Evolutionary conservation across 2,888 invertebrate genomes (phyloP).

Genomic region (Rotaria magnacalcarata): DNA sequence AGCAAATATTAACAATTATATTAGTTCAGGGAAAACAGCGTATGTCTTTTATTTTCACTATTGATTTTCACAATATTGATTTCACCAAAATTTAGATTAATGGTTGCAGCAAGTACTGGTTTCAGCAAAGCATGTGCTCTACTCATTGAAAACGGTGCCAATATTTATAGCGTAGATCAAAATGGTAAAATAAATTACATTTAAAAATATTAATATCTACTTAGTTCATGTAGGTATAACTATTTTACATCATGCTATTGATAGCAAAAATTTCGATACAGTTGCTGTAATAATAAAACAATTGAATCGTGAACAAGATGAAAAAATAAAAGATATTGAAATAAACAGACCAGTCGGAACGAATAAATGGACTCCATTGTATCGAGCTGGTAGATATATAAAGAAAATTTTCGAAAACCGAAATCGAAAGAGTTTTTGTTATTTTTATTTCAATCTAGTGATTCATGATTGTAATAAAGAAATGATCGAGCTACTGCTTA

Average conservation of each 20-base stretch:
- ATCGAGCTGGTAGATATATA: neutral
- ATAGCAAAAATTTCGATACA: conserved; percentile 2
- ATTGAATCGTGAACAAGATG: neutral
- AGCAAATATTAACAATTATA: neutral
- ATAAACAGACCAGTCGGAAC: neutral
- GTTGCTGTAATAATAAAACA: neutral
- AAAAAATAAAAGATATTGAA: neutral
- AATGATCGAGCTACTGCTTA: neutral
- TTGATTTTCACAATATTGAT: too few species aligned
- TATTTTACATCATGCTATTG: conserved; percentile 1
- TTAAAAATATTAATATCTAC: too few species aligned
- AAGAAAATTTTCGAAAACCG: neutral
- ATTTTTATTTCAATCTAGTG: neutral
- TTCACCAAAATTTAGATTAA: neutral
- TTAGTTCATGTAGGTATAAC: neutral
- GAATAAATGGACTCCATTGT: neutral
- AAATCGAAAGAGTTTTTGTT: too few species aligned
- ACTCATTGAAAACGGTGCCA: neutral
- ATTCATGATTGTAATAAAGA: neutral
- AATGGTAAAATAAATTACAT: neutral
- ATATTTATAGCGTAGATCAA: neutral
- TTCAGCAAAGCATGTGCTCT: neutral
- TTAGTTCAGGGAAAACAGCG: neutral
- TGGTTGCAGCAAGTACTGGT: conserved; percentile 2
- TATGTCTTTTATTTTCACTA: neutral